Conservation (phyloP, 2,888 invertebrate genomes). For the Ganaspis brasiliensis region DNA sequence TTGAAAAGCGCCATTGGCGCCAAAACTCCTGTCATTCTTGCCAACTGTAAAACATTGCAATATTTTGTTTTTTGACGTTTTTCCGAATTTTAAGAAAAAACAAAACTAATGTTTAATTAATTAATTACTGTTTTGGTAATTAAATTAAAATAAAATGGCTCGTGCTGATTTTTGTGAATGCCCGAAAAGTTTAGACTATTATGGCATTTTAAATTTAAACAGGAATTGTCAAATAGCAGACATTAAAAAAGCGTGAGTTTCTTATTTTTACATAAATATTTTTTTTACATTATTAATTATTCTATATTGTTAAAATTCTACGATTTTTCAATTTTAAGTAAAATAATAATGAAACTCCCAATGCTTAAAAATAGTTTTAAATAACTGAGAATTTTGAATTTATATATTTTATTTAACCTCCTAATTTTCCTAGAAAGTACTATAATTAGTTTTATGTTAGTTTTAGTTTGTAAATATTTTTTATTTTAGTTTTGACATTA, state of each 20-base stretch:
- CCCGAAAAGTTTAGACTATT: constrained; percentile 86
- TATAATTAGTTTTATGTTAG: too few relatives aligned
- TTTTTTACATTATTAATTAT: background rate
- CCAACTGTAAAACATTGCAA: constrained; percentile 20
- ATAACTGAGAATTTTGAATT: too few relatives aligned
- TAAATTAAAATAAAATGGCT: constrained; percentile 24
- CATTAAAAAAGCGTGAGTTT: constrained; percentile 85
- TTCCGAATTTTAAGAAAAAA: background rate
- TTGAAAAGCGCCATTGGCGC: constrained; percentile 23
- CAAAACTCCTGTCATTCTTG: constrained; percentile 20
- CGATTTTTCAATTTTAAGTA: background rate
- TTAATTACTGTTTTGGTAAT: background rate
- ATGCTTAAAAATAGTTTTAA: too few relatives aligned
- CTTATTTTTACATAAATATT: constrained; percentile 12
- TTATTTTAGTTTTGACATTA: too few relatives aligned
- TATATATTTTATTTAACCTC: too few relatives aligned
- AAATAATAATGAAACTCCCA: too few relatives aligned
- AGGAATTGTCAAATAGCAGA: constrained; percentile 85
- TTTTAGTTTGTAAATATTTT: too few relatives aligned
- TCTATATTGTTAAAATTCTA: too few relatives aligned
- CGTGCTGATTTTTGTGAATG: constrained; percentile 30
- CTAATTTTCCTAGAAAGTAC: too few relatives aligned
- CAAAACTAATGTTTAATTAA: background rate
- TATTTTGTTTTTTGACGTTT: background rate
- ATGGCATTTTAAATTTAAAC: constrained; percentile 87